A percentile compares a stretch with the other conserved stretches of the same genome.
These are phyloP conservation scores for Pygoscelis antarcticus DNA, from an alignment of 2,113 vertebrate genomes.

Conservation along the genomic window DNA sequence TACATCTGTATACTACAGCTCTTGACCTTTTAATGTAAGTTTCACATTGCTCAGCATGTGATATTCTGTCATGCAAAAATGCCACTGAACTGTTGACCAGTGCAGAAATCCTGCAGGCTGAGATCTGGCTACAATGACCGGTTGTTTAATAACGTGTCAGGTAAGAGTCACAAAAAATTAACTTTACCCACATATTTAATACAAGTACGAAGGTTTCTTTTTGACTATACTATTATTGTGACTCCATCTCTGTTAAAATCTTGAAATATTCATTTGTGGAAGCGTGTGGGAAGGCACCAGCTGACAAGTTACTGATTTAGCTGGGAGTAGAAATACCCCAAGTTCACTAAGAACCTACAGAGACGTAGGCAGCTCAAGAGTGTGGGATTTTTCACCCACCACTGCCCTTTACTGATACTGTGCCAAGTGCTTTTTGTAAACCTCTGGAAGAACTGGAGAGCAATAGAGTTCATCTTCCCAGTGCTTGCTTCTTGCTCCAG, in stretches of 20 bases:
- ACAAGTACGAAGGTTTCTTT: background rate
- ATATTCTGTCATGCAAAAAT: background rate
- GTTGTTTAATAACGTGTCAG: background rate
- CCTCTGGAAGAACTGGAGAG: background rate
- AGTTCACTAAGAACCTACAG: background rate
- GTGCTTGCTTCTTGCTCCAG: background rate
- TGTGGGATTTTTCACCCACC: background rate
- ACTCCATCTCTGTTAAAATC: background rate
- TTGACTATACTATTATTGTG: background rate
- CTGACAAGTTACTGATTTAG: background rate
- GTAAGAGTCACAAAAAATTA: background rate
- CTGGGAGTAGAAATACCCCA: background rate
- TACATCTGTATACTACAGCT: background rate
- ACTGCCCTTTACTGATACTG: background rate
- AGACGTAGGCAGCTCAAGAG: background rate
- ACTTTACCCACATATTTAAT: accelerated
- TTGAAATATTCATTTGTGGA: background rate
- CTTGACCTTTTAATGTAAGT: background rate
- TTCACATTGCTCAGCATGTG: background rate
- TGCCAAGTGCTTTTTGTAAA: background rate
- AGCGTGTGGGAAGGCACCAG: background rate
- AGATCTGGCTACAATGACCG: background rate
- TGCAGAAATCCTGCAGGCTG: background rate
- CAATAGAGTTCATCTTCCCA: background rate
- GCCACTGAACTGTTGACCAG: background rate